phyloP scores from a whole-genome alignment of 2,113 vertebrate genomes.

The Poecile atricapillus region DNA sequence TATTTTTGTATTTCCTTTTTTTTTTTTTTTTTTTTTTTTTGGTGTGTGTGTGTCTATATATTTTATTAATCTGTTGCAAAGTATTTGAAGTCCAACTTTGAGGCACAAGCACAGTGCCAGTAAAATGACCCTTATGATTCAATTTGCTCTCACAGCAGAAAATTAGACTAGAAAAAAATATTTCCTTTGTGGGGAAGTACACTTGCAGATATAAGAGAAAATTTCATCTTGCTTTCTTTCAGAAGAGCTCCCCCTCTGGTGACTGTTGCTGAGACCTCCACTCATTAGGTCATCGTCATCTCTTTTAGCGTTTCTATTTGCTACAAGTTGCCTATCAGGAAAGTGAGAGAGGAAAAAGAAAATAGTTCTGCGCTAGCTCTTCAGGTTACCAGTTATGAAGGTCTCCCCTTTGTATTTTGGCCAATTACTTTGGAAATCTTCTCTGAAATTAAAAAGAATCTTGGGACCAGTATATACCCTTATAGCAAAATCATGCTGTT shows the following conservation, averaged over 20 bases:
- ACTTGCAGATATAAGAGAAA: background rate
- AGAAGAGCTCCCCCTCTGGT: background rate
- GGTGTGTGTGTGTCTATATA: rapidly evolving
- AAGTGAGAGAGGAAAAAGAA: background rate
- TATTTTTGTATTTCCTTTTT: background rate
- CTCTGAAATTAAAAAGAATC: background rate
- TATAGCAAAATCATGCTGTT: background rate
- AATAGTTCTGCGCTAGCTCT: background rate
- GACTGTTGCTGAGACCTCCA: background rate
- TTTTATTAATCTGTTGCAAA: background rate
- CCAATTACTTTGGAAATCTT: background rate
- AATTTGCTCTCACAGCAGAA: background rate
- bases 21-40: background rate
- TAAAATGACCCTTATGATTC: background rate
- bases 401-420: background rate
- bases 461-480: background rate
- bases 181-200: background rate
- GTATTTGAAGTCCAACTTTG: background rate
- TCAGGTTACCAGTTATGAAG: background rate
- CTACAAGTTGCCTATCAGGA: background rate
- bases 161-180: background rate
- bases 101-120: background rate
- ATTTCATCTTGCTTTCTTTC: background rate
- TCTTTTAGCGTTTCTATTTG: background rate
- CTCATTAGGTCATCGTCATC: background rate